Conservation (phyloP, 2,888 invertebrate genomes). For the Cephus spinipes region DNA sequence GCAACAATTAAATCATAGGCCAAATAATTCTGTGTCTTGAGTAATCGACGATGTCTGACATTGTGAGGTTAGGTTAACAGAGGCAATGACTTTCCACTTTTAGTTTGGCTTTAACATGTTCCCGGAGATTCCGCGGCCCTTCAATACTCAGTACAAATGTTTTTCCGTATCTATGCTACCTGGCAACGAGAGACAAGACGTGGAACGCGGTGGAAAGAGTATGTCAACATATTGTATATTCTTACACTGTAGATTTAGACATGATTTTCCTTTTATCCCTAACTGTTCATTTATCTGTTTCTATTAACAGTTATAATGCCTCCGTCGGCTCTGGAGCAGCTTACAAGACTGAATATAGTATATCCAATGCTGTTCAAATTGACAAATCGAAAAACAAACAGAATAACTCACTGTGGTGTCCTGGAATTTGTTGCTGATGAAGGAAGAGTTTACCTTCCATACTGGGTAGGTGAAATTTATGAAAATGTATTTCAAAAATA, state of each 20-base stretch:
- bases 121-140: conserved; percentile 84
- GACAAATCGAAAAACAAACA: conserved; percentile 85
- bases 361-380: conserved; percentile 99
- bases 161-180: conserved; percentile 96
- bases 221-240: conserved; percentile 54
- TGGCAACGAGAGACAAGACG: conserved; percentile 92
- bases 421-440: conserved; percentile 99
- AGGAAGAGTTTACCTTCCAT: conserved; percentile 96
- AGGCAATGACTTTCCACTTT: conserved; percentile 68
- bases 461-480: conserved; percentile 78
- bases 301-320: conserved; percentile 92
- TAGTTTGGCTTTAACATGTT: conserved; percentile 92
- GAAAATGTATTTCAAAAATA: neutral
- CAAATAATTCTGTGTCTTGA: neutral
- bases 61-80: neutral
- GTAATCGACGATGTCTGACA: neutral
- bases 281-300: conserved; percentile 13
- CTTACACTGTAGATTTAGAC: neutral
- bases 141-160: conserved; percentile 88
- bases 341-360: conserved; percentile 93
- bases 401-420: conserved; percentile 95
- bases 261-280: neutral
- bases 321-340: conserved; percentile 92
- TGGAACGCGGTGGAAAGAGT: conserved; percentile 98
- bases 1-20: neutral